Conservation (phyloP, 1,140 invertebrate species). For the Drepana arcuata region DNA sequence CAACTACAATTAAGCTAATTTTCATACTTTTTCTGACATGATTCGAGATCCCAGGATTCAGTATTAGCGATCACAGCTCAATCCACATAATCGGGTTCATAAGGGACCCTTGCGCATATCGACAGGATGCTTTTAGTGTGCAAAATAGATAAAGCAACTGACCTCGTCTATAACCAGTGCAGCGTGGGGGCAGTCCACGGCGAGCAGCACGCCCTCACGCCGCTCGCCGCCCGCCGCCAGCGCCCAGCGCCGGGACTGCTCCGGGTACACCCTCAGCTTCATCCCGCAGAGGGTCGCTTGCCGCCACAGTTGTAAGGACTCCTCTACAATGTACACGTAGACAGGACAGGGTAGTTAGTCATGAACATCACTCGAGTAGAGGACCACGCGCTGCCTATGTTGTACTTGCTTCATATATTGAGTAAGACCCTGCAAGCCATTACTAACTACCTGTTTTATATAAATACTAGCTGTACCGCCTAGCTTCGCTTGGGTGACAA, state of each 20-base stretch:
- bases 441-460: neutral
- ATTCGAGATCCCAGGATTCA: neutral
- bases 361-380: no score
- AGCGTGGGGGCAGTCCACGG: conserved; percentile 24
- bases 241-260: conserved; percentile 1
- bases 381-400: no score
- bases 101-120: neutral
- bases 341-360: neutral
- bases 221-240: conserved; percentile 25
- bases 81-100: no score
- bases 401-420: neutral
- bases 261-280: conserved; percentile 6
- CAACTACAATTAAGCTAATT: neutral
- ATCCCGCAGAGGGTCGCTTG: neutral
- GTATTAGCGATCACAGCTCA: no score
- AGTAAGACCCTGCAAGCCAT: neutral
- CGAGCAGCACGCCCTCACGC: conserved; percentile 41
- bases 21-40: neutral
- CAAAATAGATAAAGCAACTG: neutral
- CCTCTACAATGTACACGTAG: conserved; percentile 1
- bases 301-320: neutral
- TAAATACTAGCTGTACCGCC: no score
- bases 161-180: conserved; percentile 23
- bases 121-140: neutral
- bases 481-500: no score